phyloP scores from a whole-genome alignment of 1,140 invertebrate genomes.

The Drosophila insularis region DNA sequence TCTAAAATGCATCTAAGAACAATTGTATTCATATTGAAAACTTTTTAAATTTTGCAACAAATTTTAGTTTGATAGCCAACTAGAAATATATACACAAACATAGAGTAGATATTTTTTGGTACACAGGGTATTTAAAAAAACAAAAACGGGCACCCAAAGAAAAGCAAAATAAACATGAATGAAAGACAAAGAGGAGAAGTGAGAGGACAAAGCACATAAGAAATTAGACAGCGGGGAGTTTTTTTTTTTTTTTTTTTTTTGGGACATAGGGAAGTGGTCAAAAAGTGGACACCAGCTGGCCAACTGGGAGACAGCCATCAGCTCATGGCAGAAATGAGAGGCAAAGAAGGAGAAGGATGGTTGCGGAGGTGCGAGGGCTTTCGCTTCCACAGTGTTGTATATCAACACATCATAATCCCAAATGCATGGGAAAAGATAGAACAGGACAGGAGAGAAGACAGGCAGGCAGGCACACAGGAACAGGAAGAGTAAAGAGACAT shows the following conservation, averaged over 20 bases:
- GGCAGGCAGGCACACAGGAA: neutral
- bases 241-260: too few relatives aligned
- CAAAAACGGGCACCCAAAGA: neutral
- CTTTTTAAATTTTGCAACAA: too few relatives aligned
- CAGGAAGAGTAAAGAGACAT: neutral
- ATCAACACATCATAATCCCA: conserved; percentile 76
- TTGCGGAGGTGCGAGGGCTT: neutral
- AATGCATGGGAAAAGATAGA: conserved; percentile 21
- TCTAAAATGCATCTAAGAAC: too few relatives aligned
- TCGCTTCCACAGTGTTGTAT: conserved; percentile 30
- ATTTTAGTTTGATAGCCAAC: too few relatives aligned
- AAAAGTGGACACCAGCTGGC: conserved; percentile 52
- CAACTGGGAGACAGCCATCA: neutral
- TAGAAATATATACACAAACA: neutral
- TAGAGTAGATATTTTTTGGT: neutral
- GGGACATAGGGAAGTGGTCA: conserved; percentile 39
- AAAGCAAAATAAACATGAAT: neutral
- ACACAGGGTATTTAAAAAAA: neutral
- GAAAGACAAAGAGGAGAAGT: conserved; percentile 5
- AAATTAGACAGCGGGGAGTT: conserved; percentile 45
- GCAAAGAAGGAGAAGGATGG: neutral
- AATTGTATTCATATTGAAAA: too few relatives aligned
- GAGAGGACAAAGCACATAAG: conserved; percentile 15
- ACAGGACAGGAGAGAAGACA: neutral
- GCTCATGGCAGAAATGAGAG: neutral